phyloP scores from a whole-genome alignment of 2,888 invertebrate species.

The Eristalinus aeneus region DNA sequence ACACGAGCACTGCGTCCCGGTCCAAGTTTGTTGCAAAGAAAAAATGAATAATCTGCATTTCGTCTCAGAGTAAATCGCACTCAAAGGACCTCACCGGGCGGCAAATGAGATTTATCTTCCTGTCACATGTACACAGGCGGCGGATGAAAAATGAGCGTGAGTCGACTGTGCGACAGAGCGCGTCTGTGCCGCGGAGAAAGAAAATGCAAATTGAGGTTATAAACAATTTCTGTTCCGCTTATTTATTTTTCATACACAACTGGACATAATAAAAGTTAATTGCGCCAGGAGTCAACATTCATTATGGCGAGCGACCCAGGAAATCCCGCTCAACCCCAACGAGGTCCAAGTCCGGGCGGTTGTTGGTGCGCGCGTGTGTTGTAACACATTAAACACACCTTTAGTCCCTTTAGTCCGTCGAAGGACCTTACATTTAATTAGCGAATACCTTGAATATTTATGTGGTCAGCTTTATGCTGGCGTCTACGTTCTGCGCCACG shows the following conservation, averaged over 20 bases:
- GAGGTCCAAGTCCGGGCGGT: background rate
- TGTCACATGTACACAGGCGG: background rate
- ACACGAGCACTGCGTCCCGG: background rate
- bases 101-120: background rate
- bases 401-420: background rate
- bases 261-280: slow-evolving; percentile 52
- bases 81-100: background rate
- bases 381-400: slow-evolving; percentile 16
- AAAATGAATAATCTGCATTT: background rate
- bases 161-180: too few relatives aligned
- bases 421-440: slow-evolving; percentile 46
- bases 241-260: background rate
- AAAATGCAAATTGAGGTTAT: background rate
- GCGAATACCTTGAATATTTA: slow-evolving; percentile 27
- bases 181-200: background rate
- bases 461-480: slow-evolving; percentile 9
- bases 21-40: background rate
- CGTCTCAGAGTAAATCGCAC: background rate
- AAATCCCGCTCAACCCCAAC: slow-evolving; percentile 3
- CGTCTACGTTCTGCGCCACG: background rate
- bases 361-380: background rate
- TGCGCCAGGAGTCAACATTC: slow-evolving; percentile 45
- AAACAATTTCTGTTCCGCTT: background rate
- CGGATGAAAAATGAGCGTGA: background rate
- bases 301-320: slow-evolving; percentile 31